phyloP scores from a whole-genome alignment of 35 echinoderm and acorn worm species.

The Eucidaris tribuloides region DNA sequence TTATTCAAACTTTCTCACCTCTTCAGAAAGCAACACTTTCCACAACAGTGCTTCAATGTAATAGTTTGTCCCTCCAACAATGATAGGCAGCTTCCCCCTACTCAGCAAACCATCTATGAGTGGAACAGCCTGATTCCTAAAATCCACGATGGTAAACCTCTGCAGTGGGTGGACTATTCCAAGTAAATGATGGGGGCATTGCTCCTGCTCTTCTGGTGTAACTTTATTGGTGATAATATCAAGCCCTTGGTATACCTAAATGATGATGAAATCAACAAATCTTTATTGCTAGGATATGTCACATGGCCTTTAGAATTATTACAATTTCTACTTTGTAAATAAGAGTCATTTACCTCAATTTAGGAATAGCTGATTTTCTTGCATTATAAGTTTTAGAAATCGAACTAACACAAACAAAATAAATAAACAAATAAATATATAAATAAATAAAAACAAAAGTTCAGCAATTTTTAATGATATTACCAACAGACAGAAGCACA shows the following conservation, averaged over 20 bases:
- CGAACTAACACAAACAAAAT: no score
- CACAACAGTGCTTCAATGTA: constrained; percentile 96
- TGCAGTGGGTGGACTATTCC: constrained; percentile 60
- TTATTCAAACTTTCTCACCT: no score
- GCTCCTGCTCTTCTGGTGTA: constrained; percentile 61
- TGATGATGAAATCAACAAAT: background rate
- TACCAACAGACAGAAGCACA: no score
- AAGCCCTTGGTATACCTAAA: constrained; percentile 87
- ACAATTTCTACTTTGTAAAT: no score
- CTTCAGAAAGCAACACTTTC: constrained; percentile 69
- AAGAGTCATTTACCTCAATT: no score
- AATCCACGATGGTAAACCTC: constrained; percentile 84
- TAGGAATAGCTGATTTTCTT: no score
- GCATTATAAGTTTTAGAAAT: no score
- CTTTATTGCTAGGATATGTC: no score
- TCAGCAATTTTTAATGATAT: no score
- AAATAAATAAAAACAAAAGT: no score
- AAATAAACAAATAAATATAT: no score
- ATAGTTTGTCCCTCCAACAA: constrained; percentile 96
- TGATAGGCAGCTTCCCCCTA: constrained; percentile 61
- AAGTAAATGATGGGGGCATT: constrained; percentile 78
- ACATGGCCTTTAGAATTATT: no score
- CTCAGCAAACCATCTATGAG: constrained; percentile 71
- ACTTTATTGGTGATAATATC: constrained; percentile 99
- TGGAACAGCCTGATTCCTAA: constrained; percentile 80